A percentile compares a stretch with the other conserved stretches of the same genome.
These are phyloP conservation scores for Dynastes grantii DNA, from an alignment of 2,888 invertebrate genomes.

Conservation along the genomic window DNA sequence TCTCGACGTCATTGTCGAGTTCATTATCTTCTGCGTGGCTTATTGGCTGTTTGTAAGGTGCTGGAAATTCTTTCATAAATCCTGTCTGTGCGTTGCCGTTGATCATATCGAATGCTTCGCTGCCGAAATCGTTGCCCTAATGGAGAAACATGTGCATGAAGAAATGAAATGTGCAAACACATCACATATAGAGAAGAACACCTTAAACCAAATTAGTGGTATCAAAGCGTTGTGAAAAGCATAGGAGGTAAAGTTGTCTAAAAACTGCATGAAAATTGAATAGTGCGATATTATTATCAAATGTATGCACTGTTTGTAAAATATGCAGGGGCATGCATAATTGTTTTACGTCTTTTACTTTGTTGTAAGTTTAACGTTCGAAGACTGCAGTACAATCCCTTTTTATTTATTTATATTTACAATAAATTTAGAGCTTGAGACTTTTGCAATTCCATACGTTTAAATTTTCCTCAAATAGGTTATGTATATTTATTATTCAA, in stretches of 20 bases:
- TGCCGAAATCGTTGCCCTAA: conserved; percentile 58
- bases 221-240: conserved; percentile 5
- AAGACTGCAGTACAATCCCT: no score
- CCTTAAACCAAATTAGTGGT: not conserved
- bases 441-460: no score
- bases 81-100: conserved; percentile 49
- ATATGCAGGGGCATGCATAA: no score
- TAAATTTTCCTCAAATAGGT: no score
- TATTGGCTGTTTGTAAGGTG: conserved; percentile 22
- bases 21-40: conserved; percentile 15
- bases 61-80: conserved; percentile 25
- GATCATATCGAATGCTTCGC: conserved; percentile 63
- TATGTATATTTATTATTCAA: no score
- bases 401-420: no score
- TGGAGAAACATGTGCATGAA: conserved; percentile 61
- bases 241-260: not conserved
- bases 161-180: conserved; percentile 57
- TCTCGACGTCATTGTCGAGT: conserved; percentile 20
- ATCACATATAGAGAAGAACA: conserved; percentile 17
- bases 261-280: no score
- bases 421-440: no score
- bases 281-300: no score
- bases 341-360: no score
- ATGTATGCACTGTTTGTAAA: no score
- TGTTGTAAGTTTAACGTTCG: no score